These are phyloP conservation scores for Paramisgurnus dabryanus DNA, from an alignment of 2,113 vertebrate genomes.

Conservation along the genomic window DNA sequence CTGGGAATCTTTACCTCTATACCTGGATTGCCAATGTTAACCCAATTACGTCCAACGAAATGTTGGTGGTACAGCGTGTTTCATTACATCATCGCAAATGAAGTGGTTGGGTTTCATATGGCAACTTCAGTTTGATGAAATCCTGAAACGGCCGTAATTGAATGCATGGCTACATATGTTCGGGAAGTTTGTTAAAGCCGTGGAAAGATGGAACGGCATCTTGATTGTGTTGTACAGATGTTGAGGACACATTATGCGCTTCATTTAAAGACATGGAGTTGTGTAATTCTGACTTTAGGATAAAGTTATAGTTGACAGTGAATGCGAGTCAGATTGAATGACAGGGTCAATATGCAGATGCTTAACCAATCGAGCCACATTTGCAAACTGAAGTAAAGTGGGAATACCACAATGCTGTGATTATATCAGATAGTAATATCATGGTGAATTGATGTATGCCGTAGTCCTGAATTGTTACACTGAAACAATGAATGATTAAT, in stretches of 20 bases:
- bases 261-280: slow-evolving; percentile 41
- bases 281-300: slow-evolving; percentile 38
- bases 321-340: slow-evolving; percentile 35
- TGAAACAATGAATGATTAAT: too few relatives aligned
- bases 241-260: slow-evolving; percentile 39
- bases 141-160: slow-evolving; percentile 44
- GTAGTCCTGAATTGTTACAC: too few relatives aligned
- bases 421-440: too few relatives aligned
- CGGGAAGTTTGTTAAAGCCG: slow-evolving; percentile 26
- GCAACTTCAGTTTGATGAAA: slow-evolving; percentile 40
- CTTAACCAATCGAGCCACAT: neutral
- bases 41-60: slow-evolving; percentile 59
- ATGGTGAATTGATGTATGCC: too few relatives aligned
- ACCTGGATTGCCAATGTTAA: slow-evolving; percentile 34
- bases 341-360: slow-evolving; percentile 4
- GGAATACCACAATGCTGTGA: too few relatives aligned
- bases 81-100: slow-evolving; percentile 39
- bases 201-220: slow-evolving; percentile 52
- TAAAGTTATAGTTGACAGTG: slow-evolving; percentile 34
- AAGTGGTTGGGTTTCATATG: slow-evolving; percentile 39
- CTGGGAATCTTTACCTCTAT: too few relatives aligned
- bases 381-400: too few relatives aligned
- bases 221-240: slow-evolving; percentile 56
- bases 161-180: slow-evolving; percentile 53
- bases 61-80: slow-evolving; percentile 34